phyloP scores from a whole-genome alignment of 2,888 invertebrate species.

The Calephelis perditalis region DNA sequence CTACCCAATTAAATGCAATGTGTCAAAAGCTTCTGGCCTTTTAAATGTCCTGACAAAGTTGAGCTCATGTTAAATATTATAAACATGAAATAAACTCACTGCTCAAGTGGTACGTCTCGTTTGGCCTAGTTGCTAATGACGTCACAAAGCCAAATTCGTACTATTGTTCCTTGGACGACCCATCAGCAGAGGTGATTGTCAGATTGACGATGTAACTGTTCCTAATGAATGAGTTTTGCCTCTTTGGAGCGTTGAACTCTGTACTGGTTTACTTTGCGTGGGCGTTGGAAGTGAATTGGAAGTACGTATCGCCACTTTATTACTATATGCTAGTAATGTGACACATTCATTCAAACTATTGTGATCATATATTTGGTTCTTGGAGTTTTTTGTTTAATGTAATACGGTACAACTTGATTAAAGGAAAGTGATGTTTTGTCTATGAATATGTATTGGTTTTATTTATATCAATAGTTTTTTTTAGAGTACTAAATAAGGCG shows the following conservation, averaged over 20 bases:
- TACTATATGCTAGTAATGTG: slow-evolving; percentile 16
- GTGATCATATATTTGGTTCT: no score
- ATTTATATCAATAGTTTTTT: no score
- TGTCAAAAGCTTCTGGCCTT: no score
- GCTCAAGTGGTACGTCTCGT: not conserved
- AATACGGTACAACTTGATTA: no score
- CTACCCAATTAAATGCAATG: no score
- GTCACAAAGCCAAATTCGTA: slow-evolving; percentile 44
- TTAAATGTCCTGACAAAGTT: slow-evolving; percentile 27
- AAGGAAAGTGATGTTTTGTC: no score
- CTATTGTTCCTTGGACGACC: slow-evolving; percentile 22
- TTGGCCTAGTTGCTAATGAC: slow-evolving; percentile 48
- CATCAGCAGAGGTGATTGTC: slow-evolving; percentile 37
- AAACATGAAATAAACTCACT: no score
- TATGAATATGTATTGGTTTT: no score
- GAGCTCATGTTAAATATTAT: slow-evolving; percentile 10
- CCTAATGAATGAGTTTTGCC: slow-evolving; percentile 68
- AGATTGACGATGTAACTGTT: slow-evolving; percentile 31
- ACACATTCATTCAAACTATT: not conserved
- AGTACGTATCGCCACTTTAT: slow-evolving; percentile 31
- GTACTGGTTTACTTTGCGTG: slow-evolving; percentile 59
- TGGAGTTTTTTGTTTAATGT: no score
- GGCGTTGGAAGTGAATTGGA: slow-evolving; percentile 51
- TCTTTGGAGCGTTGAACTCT: slow-evolving; percentile 67
- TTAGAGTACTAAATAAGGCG: no score